Percentiles rank a stretch among this genome's conserved stretches.
Conservation (phyloP, 92 coral and sea anemone species). For the Actinernus sp. region DNA sequence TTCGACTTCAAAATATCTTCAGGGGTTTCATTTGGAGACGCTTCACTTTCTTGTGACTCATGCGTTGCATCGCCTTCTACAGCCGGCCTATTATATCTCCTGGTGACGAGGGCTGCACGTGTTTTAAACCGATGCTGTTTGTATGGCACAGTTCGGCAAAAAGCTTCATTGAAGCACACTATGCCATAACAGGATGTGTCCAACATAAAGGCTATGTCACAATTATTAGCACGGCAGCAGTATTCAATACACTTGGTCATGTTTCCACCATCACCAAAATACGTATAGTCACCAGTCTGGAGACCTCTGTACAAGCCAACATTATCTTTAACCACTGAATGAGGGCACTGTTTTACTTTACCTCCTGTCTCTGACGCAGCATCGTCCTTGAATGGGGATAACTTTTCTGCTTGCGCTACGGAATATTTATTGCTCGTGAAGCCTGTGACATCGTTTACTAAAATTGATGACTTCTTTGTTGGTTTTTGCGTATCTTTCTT, state of each 20-base stretch:
- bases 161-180: slow-evolving; percentile 54
- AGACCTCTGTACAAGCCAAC: slow-evolving; percentile 65
- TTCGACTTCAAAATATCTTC: not conserved
- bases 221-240: slow-evolving; percentile 69
- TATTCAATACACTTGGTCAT: slow-evolving; percentile 58
- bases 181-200: slow-evolving; percentile 80
- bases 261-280: slow-evolving; percentile 64
- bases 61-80: not conserved
- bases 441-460: not conserved
- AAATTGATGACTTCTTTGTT: not conserved
- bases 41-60: not conserved
- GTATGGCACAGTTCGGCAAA: slow-evolving; percentile 62
- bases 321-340: slow-evolving; percentile 22
- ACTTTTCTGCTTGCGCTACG: not conserved
- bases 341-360: slow-evolving; percentile 38
- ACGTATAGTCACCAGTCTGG: slow-evolving; percentile 71
- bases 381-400: not conserved
- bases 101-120: slow-evolving; percentile 53
- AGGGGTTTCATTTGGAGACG: not conserved
- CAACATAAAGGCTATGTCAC: slow-evolving; percentile 89
- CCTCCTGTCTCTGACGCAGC: not conserved
- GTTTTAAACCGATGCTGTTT: slow-evolving; percentile 54
- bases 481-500: not conserved
- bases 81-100: slow-evolving; percentile 52
- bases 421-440: not conserved